Conservation (phyloP, 1,140 invertebrate genomes). For the Samia ricini region DNA sequence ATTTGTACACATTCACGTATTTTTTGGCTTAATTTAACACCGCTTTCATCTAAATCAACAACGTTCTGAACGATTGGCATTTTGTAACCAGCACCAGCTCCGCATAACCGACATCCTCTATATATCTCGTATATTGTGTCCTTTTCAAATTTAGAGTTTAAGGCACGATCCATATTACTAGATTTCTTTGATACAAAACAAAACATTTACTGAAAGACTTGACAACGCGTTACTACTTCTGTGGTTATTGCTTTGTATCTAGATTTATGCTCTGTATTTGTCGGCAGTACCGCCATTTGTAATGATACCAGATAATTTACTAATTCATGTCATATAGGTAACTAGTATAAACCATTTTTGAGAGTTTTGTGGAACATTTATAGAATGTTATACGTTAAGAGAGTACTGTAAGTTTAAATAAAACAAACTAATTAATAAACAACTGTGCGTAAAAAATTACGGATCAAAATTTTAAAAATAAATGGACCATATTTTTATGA, state of each 20-base stretch:
- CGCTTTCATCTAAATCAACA: constrained; percentile 40
- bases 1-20: constrained; percentile 72
- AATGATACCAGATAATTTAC: neutral
- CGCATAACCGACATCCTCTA: constrained; percentile 70
- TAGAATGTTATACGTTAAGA: no score
- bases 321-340: no score
- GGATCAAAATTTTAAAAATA: no score
- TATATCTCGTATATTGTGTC: constrained; percentile 69
- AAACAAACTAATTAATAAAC: no score
- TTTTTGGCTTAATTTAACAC: constrained; percentile 64
- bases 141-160: constrained; percentile 48
- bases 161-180: constrained; percentile 54
- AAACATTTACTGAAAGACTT: neutral
- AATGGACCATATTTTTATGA: no score
- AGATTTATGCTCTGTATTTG: neutral
- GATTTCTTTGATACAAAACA: constrained; percentile 19
- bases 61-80: constrained; percentile 74
- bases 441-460: no score
- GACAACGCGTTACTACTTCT: neutral
- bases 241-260: neutral
- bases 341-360: no score
- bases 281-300: neutral
- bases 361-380: no score
- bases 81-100: constrained; percentile 71
- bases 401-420: no score